A percentile compares a stretch with the other conserved stretches of the same genome.
Conservation (phyloP, 2,888 invertebrate genomes). For the Tillus elongatus region DNA sequence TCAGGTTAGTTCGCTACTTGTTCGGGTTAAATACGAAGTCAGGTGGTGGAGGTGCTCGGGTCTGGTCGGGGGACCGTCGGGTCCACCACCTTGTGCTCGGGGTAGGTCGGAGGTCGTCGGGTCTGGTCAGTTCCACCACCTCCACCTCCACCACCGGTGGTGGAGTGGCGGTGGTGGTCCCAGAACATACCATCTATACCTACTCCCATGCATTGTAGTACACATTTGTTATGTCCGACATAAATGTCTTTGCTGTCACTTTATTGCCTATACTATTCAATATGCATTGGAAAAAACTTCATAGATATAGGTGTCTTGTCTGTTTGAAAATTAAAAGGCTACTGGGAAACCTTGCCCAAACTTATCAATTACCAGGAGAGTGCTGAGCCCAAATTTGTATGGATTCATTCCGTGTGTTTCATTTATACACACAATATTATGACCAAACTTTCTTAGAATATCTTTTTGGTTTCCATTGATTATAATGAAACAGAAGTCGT, state of each 20-base stretch:
- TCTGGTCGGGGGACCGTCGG: no score
- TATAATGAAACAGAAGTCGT: neutral
- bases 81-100: no score
- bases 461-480: neutral
- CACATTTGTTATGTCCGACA: constrained; percentile 2
- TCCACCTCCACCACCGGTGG: no score
- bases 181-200: no score
- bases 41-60: no score
- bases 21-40: no score
- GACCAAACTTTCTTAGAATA: neutral
- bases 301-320: neutral
- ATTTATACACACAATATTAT: neutral
- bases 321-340: neutral
- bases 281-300: neutral
- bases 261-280: neutral
- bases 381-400: neutral
- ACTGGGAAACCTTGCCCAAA: constrained; percentile 1
- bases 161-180: no score
- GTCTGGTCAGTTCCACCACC: no score
- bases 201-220: constrained; percentile 1
- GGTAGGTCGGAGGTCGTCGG: no score
- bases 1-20: no score
- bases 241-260: neutral
- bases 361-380: neutral
- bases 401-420: neutral